Conservation (phyloP, 64 coral and sea anemone species). For the Montipora sp. region DNA sequence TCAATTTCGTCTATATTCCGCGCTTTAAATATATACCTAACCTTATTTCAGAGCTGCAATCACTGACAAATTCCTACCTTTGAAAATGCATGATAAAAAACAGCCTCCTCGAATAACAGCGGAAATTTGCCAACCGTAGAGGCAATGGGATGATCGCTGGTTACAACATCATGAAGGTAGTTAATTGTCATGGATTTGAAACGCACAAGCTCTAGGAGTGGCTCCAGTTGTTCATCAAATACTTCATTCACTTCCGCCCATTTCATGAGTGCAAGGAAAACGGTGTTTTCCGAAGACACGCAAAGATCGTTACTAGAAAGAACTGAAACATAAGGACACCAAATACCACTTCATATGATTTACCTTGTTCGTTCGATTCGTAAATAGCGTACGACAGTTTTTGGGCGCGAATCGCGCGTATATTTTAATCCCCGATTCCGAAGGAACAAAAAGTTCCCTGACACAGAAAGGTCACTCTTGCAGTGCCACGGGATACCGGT, state of each 20-base stretch:
- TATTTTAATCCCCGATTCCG: too few species aligned
- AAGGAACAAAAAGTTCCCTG: too few species aligned
- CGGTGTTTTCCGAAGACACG: constrained; percentile 87
- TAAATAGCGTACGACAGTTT: too few species aligned
- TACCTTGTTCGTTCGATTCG: too few species aligned
- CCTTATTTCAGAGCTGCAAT: neutral
- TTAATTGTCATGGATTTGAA: constrained; percentile 88
- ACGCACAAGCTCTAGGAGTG: constrained; percentile 69
- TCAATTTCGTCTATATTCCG: too few species aligned
- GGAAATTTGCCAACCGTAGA: constrained; percentile 76
- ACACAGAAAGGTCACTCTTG: too few species aligned
- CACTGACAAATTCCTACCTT: constrained; percentile 41
- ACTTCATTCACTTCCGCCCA: constrained; percentile 92
- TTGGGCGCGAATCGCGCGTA: too few species aligned
- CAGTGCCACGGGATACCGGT: too few species aligned
- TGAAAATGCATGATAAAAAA: constrained; percentile 92
- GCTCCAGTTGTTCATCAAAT: constrained; percentile 72
- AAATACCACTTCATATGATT: too few species aligned
- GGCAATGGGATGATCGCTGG: constrained; percentile 84
- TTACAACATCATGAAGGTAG: constrained; percentile 87
- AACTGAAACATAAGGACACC: constrained; percentile 28
- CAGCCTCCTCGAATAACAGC: constrained; percentile 81
- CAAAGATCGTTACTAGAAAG: constrained; percentile 79
- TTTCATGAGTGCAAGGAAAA: constrained; percentile 84
- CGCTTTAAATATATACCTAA: too few species aligned